phyloP scores from a whole-genome alignment of 1,140 invertebrate species.

The Drosophila sturtevanti region DNA sequence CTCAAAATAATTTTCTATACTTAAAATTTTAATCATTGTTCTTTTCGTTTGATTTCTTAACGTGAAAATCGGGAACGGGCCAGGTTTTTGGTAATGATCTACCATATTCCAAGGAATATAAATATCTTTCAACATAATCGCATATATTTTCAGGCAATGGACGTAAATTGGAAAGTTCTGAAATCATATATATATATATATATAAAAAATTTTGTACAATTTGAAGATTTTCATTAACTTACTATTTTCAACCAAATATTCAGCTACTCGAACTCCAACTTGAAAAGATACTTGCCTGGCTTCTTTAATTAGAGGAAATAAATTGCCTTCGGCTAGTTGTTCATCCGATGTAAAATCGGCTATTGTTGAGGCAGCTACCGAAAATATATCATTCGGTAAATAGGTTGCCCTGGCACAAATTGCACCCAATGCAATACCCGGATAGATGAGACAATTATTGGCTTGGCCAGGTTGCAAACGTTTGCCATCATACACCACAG shows the following conservation, averaged over 20 bases:
- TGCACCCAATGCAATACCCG: slow-evolving; percentile 94
- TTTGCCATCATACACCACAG: slow-evolving; percentile 90
- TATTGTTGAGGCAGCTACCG: slow-evolving; percentile 92
- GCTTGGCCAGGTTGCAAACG: slow-evolving; percentile 94
- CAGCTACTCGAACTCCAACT: slow-evolving; percentile 92
- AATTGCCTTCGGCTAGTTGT: too few relatives aligned
- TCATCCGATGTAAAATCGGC: slow-evolving; percentile 91
- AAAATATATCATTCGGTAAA: slow-evolving; percentile 94
- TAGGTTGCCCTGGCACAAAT: slow-evolving; percentile 90
- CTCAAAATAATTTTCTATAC: background rate
- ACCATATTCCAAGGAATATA: slow-evolving; percentile 25
- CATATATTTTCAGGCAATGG: slow-evolving; percentile 20
- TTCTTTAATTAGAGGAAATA: slow-evolving; percentile 94
- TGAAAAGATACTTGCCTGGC: slow-evolving; percentile 93
- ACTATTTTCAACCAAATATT: slow-evolving; percentile 90
- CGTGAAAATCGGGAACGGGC: slow-evolving; percentile 13
- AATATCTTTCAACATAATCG: background rate
- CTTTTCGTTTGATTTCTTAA: too few relatives aligned
- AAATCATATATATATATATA: background rate
- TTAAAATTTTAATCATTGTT: slow-evolving; percentile 4
- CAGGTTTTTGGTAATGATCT: slow-evolving; percentile 29
- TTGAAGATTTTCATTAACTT: background rate
- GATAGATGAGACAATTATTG: slow-evolving; percentile 98
- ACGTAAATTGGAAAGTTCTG: slow-evolving; percentile 28
- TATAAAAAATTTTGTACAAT: too few relatives aligned